Conservation (phyloP, 2,888 invertebrate species). For the Julus scanicus region DNA sequence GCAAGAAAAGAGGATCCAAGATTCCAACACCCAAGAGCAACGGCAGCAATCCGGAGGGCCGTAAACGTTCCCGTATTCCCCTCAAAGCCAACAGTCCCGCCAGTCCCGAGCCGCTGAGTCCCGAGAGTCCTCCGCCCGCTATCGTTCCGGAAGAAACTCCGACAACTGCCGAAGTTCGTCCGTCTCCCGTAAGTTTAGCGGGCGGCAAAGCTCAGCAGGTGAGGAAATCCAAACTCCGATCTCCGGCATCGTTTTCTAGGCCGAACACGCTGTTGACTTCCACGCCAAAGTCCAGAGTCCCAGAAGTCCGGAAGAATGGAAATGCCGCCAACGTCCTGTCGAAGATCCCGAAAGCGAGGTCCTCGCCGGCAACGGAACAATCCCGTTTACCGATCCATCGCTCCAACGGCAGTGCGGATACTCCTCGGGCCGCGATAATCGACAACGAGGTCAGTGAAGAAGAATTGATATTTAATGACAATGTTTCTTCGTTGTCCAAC, state of each 20-base stretch:
- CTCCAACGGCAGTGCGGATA: background rate
- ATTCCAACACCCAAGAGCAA: constrained; percentile 21
- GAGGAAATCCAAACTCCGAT: background rate
- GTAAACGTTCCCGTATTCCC: background rate
- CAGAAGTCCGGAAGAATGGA: background rate
- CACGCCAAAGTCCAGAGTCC: background rate
- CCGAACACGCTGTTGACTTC: background rate
- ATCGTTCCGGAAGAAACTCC: background rate
- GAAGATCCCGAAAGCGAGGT: constrained; percentile 17
- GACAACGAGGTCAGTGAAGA: constrained; percentile 29
- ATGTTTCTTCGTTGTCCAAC: background rate
- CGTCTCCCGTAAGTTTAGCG: background rate
- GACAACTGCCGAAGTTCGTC: background rate
- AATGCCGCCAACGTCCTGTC: background rate
- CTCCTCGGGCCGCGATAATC: background rate
- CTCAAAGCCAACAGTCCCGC: background rate
- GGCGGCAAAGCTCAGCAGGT: background rate
- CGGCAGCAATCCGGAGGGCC: background rate
- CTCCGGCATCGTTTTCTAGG: background rate
- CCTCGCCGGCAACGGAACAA: background rate
- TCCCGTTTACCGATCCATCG: background rate
- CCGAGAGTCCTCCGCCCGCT: background rate
- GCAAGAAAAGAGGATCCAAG: constrained; percentile 26
- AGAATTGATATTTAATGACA: background rate
- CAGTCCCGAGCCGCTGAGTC: background rate